These are phyloP conservation scores for Plebejus melissa DNA, from an alignment of 2,888 invertebrate genomes.

Conservation along the genomic window DNA sequence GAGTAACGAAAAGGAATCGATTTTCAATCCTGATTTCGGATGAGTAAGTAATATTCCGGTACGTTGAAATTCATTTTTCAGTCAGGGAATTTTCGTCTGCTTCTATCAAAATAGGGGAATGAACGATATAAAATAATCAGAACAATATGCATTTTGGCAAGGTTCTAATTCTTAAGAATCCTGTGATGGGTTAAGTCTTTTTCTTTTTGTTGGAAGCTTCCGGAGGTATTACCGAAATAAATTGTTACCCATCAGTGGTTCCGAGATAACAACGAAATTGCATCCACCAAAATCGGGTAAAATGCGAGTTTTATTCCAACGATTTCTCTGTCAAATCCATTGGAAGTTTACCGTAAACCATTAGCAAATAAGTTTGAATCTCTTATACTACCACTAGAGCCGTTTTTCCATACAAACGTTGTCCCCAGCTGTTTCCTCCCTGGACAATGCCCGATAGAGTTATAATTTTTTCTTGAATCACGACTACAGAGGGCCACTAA, in stretches of 20 bases:
- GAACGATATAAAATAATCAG: background rate
- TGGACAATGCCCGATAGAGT: too few species aligned
- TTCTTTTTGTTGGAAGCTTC: background rate
- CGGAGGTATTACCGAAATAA: background rate
- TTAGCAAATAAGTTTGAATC: background rate
- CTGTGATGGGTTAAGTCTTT: background rate
- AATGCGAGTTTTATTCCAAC: constrained; percentile 6
- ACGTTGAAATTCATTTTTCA: constrained; percentile 23
- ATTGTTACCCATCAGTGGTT: constrained; percentile 6
- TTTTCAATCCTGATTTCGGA: constrained; percentile 35
- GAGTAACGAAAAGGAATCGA: constrained; percentile 39
- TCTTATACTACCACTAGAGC: too few species aligned
- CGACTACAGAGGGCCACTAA: too few species aligned
- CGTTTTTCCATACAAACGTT: too few species aligned
- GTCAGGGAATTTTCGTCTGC: background rate
- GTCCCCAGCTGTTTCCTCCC: too few species aligned
- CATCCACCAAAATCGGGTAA: constrained; percentile 3
- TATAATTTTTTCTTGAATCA: too few species aligned
- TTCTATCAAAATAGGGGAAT: background rate
- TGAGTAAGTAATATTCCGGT: constrained; percentile 29
- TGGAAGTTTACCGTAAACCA: background rate
- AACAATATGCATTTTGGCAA: background rate
- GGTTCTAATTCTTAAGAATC: background rate
- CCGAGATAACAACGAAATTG: constrained; percentile 6
- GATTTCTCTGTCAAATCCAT: constrained; percentile 1